A percentile compares a stretch with the other conserved stretches of the same genome.
These are phyloP conservation scores for Poeciliopsis turrubarensis DNA, from an alignment of 2,113 vertebrate genomes.

Conservation along the genomic window DNA sequence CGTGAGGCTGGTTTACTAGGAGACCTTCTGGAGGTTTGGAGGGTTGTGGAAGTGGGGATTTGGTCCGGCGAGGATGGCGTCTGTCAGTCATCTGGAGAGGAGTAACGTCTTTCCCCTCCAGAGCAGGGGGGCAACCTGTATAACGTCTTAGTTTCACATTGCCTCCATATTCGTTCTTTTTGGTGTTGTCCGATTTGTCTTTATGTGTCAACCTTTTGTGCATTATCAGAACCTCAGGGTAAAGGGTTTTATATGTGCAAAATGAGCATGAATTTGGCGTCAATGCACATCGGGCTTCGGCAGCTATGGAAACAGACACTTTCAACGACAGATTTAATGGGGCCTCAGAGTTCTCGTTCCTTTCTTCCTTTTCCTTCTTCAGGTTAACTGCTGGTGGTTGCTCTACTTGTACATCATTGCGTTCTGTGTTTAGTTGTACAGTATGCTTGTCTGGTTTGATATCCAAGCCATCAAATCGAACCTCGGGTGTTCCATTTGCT, in stretches of 20 bases:
- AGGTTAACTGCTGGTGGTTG: conserved; percentile 53
- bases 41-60: conserved; percentile 69
- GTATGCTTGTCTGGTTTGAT: conserved; percentile 32
- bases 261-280: conserved; percentile 81
- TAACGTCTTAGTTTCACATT: conserved; percentile 76
- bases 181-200: conserved; percentile 76
- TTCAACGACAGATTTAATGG: conserved; percentile 88
- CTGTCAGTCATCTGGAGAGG: conserved; percentile 72
- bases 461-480: conserved; percentile 9
- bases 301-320: conserved; percentile 68
- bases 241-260: conserved; percentile 89
- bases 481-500: conserved; percentile 27
- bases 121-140: conserved; percentile 91
- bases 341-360: conserved; percentile 66
- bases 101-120: conserved; percentile 89
- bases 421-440: conserved; percentile 38
- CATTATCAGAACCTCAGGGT: conserved; percentile 92
- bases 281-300: conserved; percentile 70
- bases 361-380: conserved; percentile 58
- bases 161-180: conserved; percentile 67
- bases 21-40: conserved; percentile 75
- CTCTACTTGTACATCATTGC: conserved; percentile 26
- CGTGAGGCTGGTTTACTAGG: conserved; percentile 39
- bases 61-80: conserved; percentile 76
- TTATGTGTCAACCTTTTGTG: conserved; percentile 90